Conservation (phyloP, 2,113 vertebrate genomes). For the Apodemus sylvaticus region DNA sequence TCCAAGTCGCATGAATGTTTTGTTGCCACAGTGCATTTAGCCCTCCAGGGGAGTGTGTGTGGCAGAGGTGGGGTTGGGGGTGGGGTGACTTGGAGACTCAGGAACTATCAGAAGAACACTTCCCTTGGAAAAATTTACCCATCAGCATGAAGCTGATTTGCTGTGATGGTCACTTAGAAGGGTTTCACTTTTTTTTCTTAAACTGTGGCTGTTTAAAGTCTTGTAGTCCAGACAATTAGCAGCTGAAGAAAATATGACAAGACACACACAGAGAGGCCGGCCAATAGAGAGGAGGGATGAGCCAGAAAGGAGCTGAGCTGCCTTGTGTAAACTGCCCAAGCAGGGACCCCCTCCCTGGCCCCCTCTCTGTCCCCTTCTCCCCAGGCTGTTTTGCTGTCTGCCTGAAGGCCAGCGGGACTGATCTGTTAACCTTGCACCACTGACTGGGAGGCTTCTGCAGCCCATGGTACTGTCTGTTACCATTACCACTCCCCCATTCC, state of each 20-base stretch:
- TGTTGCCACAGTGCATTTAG: constrained; percentile 90
- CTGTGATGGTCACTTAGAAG: constrained; percentile 94
- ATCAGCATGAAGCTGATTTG: constrained; percentile 88
- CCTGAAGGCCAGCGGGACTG: constrained; percentile 86
- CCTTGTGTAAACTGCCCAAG: constrained; percentile 82
- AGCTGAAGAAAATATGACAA: constrained; percentile 94
- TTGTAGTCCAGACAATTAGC: constrained; percentile 91
- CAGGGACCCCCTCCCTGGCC: constrained; percentile 56
- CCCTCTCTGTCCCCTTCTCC: constrained; percentile 53
- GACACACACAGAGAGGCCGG: constrained; percentile 87
- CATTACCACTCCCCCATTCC: constrained; percentile 96
- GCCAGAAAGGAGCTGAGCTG: constrained; percentile 82
- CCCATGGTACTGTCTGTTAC: constrained; percentile 99
- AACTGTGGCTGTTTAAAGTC: constrained; percentile 91
- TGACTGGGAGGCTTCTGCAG: constrained; percentile 89
- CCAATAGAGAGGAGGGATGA: constrained; percentile 88
- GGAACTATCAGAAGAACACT: constrained; percentile 89
- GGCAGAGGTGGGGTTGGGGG: constrained; percentile 76
- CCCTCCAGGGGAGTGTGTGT: constrained; percentile 87
- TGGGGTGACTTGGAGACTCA: constrained; percentile 81
- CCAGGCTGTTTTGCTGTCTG: constrained; percentile 77
- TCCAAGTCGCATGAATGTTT: constrained; percentile 94
- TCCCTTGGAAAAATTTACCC: constrained; percentile 90
- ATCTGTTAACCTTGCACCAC: constrained; percentile 88
- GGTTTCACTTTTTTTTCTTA: constrained; percentile 93